Evolutionary conservation across 1,140 invertebrate species (phyloP), one percentile per base, ranked within the genome.

Genomic region (Camponotus floridanus): DNA sequence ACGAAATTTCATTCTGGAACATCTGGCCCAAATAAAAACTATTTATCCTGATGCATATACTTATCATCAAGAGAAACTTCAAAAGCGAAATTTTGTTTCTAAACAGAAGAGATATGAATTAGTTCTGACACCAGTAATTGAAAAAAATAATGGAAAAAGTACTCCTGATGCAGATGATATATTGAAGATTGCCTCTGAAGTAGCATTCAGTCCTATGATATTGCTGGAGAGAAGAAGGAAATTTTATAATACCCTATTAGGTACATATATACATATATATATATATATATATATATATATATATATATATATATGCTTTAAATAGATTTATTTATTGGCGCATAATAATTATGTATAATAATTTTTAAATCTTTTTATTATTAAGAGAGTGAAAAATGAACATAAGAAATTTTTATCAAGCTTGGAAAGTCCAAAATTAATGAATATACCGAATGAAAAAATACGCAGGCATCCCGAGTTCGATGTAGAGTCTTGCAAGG

Each of bases 381-480:
- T 94, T 26, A 97, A 98, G 73, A 95, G 96, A 64, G 97, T 98
- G 2, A 97, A 97, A 93, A 95, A 96, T 73, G 96, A 97, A 92
- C 98, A 99, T 93, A 95, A 98, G 92, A 96, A 97, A 90, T 99
- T 98, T 91, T 94, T 99, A 4, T 92, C 95, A 9, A 96, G 95
- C 51, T 93, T 98, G 59, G 96, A 97, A 71, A 97, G 97, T 51
- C 98, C 98, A 5, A 48, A 7, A 39, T 55, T 83, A 45, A 96
- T 99, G 92, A 92, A 95, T 8, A 96, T 98, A 45, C 95, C 96
- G 4, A 96, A 97, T 90, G 95, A 97, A 13, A 97, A 97, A 91
- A 94, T 97, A 1, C 96, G 98, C 61, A 99, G 98, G 98, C 98
- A 99, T 96, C 98, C 98, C 2, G 97, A 97, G 86, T 99, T 99